phyloP scores from a whole-genome alignment of 2,888 invertebrate species.

The Brachylomia viminalis region DNA sequence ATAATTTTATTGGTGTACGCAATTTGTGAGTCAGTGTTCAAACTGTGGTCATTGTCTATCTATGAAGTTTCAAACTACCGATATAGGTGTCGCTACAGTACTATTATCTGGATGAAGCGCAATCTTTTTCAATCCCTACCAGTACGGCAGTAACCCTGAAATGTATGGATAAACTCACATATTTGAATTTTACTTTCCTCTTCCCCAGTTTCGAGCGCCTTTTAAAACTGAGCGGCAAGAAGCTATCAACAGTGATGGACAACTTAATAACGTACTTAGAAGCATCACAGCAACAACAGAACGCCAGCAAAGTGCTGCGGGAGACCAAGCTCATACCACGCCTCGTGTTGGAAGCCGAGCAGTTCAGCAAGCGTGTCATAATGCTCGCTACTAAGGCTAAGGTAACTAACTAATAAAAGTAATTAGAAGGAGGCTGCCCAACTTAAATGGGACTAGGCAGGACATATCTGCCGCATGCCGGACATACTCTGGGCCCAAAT shows the following conservation, averaged over 20 bases:
- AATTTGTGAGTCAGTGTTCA: background rate
- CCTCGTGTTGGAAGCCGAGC: constrained; percentile 92
- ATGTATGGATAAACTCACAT: background rate
- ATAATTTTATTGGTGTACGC: background rate
- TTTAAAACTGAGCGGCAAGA: constrained; percentile 91
- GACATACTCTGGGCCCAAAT: no score
- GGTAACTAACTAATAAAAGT: constrained; percentile 73
- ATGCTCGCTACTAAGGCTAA: constrained; percentile 91
- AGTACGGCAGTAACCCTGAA: background rate
- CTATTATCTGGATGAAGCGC: background rate
- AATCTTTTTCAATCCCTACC: background rate
- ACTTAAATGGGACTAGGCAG: no score
- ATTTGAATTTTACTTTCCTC: background rate
- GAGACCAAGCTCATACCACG: constrained; percentile 92
- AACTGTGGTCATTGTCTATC: background rate
- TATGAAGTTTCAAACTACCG: background rate
- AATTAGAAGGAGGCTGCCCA: no score
- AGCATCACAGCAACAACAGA: constrained; percentile 83
- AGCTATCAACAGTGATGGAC: constrained; percentile 89
- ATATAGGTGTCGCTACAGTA: constrained; percentile 21
- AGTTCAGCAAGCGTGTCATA: constrained; percentile 91
- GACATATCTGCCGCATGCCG: no score
- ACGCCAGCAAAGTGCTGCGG: constrained; percentile 87
- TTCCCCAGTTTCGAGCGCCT: constrained; percentile 88
- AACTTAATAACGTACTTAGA: constrained; percentile 91